A percentile compares a stretch with the other conserved stretches of the same genome.
phyloP scores from a whole-genome alignment of 1,140 invertebrate species.

The Aphidius gifuensis region DNA sequence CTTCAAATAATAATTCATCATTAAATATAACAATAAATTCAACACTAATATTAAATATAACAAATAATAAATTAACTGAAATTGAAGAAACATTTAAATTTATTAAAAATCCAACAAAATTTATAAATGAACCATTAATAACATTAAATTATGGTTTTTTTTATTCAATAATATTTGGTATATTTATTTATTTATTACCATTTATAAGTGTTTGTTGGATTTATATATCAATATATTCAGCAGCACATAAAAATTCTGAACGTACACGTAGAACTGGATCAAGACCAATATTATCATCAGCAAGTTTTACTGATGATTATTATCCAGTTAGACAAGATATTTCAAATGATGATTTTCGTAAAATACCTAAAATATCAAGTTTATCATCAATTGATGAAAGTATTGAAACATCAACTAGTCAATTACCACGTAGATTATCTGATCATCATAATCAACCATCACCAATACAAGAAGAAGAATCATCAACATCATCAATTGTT shows the following conservation, averaged over 20 bases:
- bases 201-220: constrained; percentile 67
- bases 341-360: constrained; percentile 39
- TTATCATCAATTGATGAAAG: constrained; percentile 52
- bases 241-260: constrained; percentile 68
- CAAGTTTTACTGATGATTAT: constrained; percentile 45
- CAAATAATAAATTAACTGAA: neutral
- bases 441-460: constrained; percentile 10
- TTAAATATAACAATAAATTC: constrained; percentile 1
- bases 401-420: constrained; percentile 46
- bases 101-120: neutral
- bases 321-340: constrained; percentile 34
- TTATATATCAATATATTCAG: constrained; percentile 69
- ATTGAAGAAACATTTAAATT: neutral
- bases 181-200: constrained; percentile 65
- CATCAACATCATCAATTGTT: constrained; percentile 26
- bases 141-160: constrained; percentile 40
- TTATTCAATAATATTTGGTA: constrained; percentile 55
- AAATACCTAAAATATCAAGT: constrained; percentile 49
- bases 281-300: constrained; percentile 52
- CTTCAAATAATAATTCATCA: neutral
- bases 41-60: neutral
- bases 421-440: constrained; percentile 23
- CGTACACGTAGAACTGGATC: constrained; percentile 66
- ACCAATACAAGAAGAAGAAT: constrained; percentile 11
- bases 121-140: neutral